phyloP scores from a whole-genome alignment of 2,113 vertebrate genomes.

The Apteryx mantelli region DNA sequence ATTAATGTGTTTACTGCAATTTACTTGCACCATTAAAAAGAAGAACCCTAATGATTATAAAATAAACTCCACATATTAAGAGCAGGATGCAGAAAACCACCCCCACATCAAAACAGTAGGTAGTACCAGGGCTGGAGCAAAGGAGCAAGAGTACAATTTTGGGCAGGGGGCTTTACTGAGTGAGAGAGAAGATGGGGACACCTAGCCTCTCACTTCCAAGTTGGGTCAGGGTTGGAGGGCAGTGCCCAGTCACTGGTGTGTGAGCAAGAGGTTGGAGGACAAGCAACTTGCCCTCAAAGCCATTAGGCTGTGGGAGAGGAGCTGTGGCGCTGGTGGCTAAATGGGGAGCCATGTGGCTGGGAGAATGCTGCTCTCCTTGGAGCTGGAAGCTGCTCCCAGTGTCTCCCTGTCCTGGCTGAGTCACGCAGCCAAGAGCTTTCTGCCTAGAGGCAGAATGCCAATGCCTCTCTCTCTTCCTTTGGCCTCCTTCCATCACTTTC shows the following conservation, averaged over 20 bases:
- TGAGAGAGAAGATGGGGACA: not conserved
- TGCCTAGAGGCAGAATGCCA: not conserved
- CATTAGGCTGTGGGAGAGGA: not conserved
- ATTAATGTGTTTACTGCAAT: conserved; percentile 13
- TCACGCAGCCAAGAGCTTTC: not conserved
- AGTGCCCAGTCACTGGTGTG: not conserved
- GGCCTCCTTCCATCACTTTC: conserved; percentile 6
- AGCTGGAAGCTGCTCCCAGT: not conserved
- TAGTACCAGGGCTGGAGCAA: not conserved
- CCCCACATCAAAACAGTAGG: conserved; percentile 1
- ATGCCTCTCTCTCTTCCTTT: not conserved
- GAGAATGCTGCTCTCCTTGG: not conserved
- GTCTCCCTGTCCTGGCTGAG: not conserved
- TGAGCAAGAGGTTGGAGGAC: not conserved
- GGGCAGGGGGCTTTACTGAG: not conserved
- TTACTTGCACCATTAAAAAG: conserved; percentile 1
- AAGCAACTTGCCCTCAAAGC: not conserved
- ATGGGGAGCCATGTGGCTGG: not conserved
- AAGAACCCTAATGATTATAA: not conserved
- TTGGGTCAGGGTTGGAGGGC: not conserved
- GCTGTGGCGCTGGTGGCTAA: not conserved
- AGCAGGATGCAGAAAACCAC: not conserved
- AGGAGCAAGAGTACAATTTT: not conserved
- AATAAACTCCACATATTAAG: conserved; percentile 22
- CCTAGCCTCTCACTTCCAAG: not conserved